Conservation (phyloP, 2,888 invertebrate species). For the Caenorhabditis angaria region DNA sequence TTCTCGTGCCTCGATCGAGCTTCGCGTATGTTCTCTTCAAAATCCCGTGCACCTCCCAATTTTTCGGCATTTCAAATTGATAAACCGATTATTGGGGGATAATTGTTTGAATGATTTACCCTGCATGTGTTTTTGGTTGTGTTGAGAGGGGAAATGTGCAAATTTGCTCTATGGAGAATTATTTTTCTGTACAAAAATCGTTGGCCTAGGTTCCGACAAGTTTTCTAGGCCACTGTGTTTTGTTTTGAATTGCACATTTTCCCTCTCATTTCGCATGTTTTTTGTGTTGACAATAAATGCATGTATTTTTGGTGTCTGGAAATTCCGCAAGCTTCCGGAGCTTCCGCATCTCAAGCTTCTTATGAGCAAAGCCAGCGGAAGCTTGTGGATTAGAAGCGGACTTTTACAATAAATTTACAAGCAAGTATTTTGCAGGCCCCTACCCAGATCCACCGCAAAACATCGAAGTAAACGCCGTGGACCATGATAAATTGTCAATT, state of each 20-base stretch:
- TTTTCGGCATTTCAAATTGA: slow-evolving; percentile 43
- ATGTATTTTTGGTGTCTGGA: too few species aligned
- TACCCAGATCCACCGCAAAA: slow-evolving; percentile 60
- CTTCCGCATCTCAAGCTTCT: too few species aligned
- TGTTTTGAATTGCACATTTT: background rate
- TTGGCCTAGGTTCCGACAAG: too few species aligned
- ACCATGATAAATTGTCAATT: slow-evolving; percentile 52
- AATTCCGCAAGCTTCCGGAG: too few species aligned
- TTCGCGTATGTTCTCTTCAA: slow-evolving; percentile 56
- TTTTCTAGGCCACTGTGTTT: background rate
- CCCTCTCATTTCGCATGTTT: background rate
- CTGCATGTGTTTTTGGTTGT: too few species aligned
- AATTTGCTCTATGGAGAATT: too few species aligned
- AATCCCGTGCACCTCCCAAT: slow-evolving; percentile 21
- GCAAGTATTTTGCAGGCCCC: slow-evolving; percentile 54
- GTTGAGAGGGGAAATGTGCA: too few species aligned
- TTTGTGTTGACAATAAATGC: background rate
- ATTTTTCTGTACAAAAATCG: too few species aligned
- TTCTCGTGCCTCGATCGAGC: slow-evolving; percentile 70
- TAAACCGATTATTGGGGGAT: slow-evolving; percentile 29
- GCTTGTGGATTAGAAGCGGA: background rate
- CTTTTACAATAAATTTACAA: background rate
- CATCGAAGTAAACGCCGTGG: slow-evolving; percentile 56
- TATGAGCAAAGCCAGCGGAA: too few species aligned
- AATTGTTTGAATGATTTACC: too few species aligned